Base-by-base conservation (phyloP, 2,113 vertebrate genomes). In the Gambusia affinis region DNA sequence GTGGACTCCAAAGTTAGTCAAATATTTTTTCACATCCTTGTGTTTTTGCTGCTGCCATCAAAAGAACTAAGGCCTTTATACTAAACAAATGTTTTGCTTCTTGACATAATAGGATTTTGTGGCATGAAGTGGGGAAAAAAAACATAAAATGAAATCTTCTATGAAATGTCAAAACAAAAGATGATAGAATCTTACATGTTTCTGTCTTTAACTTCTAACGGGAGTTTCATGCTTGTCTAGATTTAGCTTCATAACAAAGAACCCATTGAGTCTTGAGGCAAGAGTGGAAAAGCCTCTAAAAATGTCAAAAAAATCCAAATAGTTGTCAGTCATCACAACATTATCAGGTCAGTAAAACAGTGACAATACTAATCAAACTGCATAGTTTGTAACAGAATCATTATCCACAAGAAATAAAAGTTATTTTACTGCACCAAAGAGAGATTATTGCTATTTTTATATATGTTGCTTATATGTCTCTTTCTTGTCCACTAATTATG, bases 281-380 rank as follows among this genome's bases (percentile, higher is more conserved):
- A 78, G 75, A 76, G 67, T 60, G 33, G 31, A 47, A 3, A 17
- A 79, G 47, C 63, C 24, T 2, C 65, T 78, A 79, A 92, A 87
- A 87, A 81, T 10, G 47, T 85, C 81, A 83, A 85, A 87, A 57
- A 82, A 70, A 51, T 27, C 75, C 61, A 79, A 87, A 90, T 84
- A 88, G 80, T 77, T 86, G 79, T 87, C 82, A 85, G 68, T 85
- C 84, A 88, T 54, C 78, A 85, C 78, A 82, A 81, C 77, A 73
- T 82, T 76, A 87, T 83, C 81, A 87, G 84, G 72, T 80, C 64
- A 73, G 67, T 73, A 65, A 79, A 35, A 87, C 71, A 47, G 72
- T 60, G 79, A 84, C 27, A 54, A 74, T 61, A 72, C 76, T 63
- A 69, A 71, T n/a, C 75, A 51, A 66, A 60, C 0, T 44, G 37